These are phyloP conservation scores for Cyanistes caeruleus DNA, from an alignment of 2,113 vertebrate genomes.

Conservation along the genomic window DNA sequence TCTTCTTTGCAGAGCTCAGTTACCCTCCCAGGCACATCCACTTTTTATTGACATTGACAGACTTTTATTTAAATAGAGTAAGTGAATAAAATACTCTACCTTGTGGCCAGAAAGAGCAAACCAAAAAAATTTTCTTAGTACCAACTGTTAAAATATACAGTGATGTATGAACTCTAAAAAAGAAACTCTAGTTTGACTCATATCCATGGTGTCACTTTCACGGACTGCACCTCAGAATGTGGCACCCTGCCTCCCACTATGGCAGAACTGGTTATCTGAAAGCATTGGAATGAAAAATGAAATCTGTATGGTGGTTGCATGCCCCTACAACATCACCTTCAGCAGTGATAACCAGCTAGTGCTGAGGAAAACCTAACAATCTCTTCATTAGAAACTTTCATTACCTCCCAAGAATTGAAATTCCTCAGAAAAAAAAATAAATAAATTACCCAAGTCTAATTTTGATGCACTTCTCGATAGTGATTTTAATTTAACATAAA, in stretches of 20 bases:
- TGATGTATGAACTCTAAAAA: slow-evolving; percentile 1
- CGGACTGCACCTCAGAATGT: neutral
- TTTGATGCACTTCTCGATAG: neutral
- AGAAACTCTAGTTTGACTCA: neutral
- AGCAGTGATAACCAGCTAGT: neutral
- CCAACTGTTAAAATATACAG: slow-evolving; percentile 40
- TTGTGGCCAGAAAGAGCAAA: slow-evolving; percentile 19
- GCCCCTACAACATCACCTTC: neutral
- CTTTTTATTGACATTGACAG: slow-evolving; percentile 1
- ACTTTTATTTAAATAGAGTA: neutral
- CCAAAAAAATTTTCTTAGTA: neutral
- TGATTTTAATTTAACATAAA: neutral
- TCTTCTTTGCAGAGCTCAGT: neutral
- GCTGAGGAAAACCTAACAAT: neutral
- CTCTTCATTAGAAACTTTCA: neutral
- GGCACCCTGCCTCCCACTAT: neutral
- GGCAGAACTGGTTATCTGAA: neutral
- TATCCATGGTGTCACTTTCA: neutral
- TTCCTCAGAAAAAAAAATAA: neutral
- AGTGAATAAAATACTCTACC: slow-evolving; percentile 28
- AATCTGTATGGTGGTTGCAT: neutral
- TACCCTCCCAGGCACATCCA: neutral
- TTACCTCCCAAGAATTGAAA: neutral
- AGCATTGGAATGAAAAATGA: neutral
- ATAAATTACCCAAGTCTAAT: neutral